A percentile compares a stretch with the other conserved stretches of the same genome.
Conservation (phyloP, 2,797 vertebrate species). For the Enteromius paludinosus region DNA sequence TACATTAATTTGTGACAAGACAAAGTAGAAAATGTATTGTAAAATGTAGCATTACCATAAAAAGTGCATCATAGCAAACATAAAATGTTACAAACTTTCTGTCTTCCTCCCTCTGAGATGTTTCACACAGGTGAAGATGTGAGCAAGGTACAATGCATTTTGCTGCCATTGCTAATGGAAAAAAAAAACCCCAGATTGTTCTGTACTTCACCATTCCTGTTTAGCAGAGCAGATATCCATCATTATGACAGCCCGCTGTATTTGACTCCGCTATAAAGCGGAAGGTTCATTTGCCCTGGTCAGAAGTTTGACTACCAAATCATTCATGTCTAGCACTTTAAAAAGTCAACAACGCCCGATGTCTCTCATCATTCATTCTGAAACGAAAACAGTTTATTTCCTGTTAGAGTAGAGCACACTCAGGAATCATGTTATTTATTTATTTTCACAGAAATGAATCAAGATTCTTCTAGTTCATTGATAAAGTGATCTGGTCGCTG, state of each 20-base stretch:
- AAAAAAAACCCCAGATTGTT: not conserved
- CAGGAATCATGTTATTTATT: constrained; percentile 21
- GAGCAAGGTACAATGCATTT: not conserved
- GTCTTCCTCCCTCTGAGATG: not conserved
- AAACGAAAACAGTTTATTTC: constrained; percentile 49
- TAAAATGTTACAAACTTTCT: not conserved
- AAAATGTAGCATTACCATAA: not conserved
- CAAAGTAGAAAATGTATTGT: not conserved
- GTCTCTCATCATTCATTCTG: constrained; percentile 38
- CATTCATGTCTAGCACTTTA: constrained; percentile 52
- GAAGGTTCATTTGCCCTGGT: constrained; percentile 57
- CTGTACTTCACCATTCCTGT: constrained; percentile 22
- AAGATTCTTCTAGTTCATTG: not conserved
- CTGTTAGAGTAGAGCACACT: constrained; percentile 20
- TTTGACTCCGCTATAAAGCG: constrained; percentile 52
- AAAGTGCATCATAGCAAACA: not conserved
- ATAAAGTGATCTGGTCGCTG: not conserved
- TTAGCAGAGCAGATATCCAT: constrained; percentile 50
- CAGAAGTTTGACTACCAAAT: constrained; percentile 43
- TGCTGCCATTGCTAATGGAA: constrained; percentile 6
- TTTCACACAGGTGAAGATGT: not conserved
- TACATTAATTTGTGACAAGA: not conserved
- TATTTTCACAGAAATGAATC: not conserved
- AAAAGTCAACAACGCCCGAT: constrained; percentile 45
- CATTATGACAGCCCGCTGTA: constrained; percentile 48